Evolutionary conservation across 2,113 vertebrate species (phyloP), one percentile per base, ranked within the genome.

Genomic region (Sceloporus tristichus): DNA sequence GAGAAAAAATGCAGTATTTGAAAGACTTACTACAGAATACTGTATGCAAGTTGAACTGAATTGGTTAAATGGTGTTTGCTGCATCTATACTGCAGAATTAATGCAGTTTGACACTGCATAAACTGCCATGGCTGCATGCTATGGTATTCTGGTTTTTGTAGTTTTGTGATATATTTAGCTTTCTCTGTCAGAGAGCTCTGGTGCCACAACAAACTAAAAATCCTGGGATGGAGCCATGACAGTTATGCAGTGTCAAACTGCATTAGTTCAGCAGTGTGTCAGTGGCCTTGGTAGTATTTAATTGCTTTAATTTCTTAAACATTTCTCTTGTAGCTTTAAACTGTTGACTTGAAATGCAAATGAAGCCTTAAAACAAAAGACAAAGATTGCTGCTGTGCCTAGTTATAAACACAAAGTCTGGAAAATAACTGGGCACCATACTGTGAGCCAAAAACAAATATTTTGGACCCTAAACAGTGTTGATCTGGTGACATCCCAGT

Each of bases 281-380:
- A 5, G 42, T 4, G 6, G 42, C 42, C 42, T 87, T 56, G 66
- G 40, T 42, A 68, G 29, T n/a, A 25, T 68, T n/a, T 74, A 85
- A 42, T 88, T 91, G 53, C 19, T 88, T 85, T 0, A 0, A 8
- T 84, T 11, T 66, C 53, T 87, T 18, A 85, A 65, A 16, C 74
- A 11, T 0, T 84, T 85, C 34, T 13, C 86, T 13, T 66, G 16
- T 86, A 5, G 73, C 78, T 82, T 90, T 73, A 87, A 70, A 2
- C 38, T 87, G 29, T 84, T 18, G 2, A 62, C 79, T 90, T 73
- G 54, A 86, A 9, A 5, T 90, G 84, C 82, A 87, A 88, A 16
- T 27, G 21, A 0, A 84, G 9, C 8, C 29, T 86, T 54, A 23
- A 82, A 71, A 14, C 11, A 8, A 0, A 0, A 65, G 68, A 65